A percentile compares a stretch with the other conserved stretches of the same genome.
Conservation (phyloP, 2,797 vertebrate genomes). For the Coilia nasus region DNA sequence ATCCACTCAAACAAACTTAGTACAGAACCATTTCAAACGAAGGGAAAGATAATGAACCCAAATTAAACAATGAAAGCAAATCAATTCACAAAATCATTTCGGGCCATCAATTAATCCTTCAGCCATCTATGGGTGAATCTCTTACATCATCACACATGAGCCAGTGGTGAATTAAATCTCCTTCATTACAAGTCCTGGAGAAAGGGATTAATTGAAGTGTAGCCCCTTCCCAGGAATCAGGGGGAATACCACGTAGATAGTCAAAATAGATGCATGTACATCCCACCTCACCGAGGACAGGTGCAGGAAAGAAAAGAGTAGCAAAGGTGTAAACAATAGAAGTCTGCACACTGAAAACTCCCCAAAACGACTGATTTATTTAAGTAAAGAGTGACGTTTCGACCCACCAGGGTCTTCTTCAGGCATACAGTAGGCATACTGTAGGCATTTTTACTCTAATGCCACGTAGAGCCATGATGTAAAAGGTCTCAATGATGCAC, state of each 20-base stretch:
- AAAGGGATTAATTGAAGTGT: constrained; percentile 31
- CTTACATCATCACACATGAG: not conserved
- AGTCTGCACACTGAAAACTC: no score
- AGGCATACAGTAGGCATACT: no score
- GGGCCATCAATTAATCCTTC: not conserved
- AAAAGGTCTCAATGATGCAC: not conserved
- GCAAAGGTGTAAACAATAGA: no score
- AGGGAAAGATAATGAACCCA: constrained; percentile 4
- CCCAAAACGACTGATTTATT: no score
- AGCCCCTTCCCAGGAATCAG: not conserved
- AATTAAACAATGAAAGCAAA: not conserved
- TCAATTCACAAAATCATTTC: not conserved
- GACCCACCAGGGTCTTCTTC: no score
- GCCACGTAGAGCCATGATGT: not conserved
- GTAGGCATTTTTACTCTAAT: no score
- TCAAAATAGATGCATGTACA: no score
- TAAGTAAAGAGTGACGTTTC: no score
- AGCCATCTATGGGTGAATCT: not conserved
- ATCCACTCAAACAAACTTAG: not conserved
- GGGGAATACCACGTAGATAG: no score
- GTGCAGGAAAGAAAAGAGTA: no score
- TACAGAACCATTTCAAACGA: not conserved
- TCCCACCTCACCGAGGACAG: no score
- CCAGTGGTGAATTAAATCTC: constrained; percentile 20
- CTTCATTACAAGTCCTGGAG: constrained; percentile 7